Base-by-base conservation (phyloP, 2,113 vertebrate genomes). In the Panthera uncia region DNA sequence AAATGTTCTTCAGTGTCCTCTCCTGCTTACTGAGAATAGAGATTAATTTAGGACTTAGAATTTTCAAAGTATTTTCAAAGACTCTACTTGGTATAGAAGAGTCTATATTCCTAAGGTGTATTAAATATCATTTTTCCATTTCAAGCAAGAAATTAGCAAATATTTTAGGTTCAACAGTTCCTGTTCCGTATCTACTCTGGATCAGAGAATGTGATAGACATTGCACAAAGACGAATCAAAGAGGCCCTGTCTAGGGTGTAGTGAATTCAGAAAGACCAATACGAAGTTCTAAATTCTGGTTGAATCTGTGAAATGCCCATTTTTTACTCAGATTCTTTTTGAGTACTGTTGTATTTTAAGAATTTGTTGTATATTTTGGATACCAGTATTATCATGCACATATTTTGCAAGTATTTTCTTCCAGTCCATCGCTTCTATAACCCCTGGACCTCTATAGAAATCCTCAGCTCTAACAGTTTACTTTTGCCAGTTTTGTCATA, bases 211-310 rank as follows among this genome's bases (percentile, higher is more conserved):
- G 29, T 31, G 36, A 41, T 6, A 61, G 29, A 19, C 12, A 18
- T 16, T 61, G 0, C 1, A 85, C 5, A 23, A 4, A 71, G 18
- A 82, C 1, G 4, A 48, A 25, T 79, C 29, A 71, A 48, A 15
- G 15, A 31, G 27, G 29, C 21, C 19, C 27, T 50, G 0, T 14
- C 15, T 16, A 68, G 0, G 13, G 36, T 4, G 0, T 10, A 61
- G 3, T 41, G 23, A 83, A 69, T 21, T 9, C 3, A 83, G 27
- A 45, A 45, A 89, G 41, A 45, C 2, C 21, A 55, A 45, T 10
- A 74, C 8, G 27, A 13, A 91, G 2, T 80, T 73, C 25, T 80
- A 86, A 41, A 84, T 55, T 36, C 3, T 27, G 3, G 78, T 14
- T 55, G 11, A 57, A 21, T 80, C 33, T 18, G 5, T 41, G 13